Conservation (phyloP, 1,140 invertebrate species). For the Diorhabda sublineata region DNA sequence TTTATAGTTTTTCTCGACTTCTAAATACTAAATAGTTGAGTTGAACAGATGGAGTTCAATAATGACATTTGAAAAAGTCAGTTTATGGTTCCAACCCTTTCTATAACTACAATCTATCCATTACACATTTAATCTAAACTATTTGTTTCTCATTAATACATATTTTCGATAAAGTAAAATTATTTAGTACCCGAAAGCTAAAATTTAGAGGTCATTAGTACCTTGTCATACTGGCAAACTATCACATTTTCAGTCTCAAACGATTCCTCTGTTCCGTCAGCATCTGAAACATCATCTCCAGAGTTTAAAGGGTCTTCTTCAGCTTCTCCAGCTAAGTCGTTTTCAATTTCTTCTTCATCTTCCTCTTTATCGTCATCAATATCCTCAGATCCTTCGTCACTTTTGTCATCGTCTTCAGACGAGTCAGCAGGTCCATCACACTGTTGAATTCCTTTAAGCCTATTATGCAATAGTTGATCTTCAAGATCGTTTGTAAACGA, state of each 20-base stretch:
- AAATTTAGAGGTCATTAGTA: neutral
- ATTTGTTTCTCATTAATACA: too few species aligned
- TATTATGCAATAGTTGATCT: conserved; percentile 11
- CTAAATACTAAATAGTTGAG: too few species aligned
- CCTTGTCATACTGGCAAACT: conserved; percentile 97
- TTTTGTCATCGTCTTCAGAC: conserved; percentile 71
- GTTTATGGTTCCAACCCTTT: too few species aligned
- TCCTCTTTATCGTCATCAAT: conserved; percentile 64
- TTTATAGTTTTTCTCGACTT: too few species aligned
- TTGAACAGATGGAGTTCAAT: too few species aligned
- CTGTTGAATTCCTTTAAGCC: conserved; percentile 12
- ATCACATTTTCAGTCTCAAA: conserved; percentile 98
- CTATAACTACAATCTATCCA: too few species aligned
- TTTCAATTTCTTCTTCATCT: conserved; percentile 69
- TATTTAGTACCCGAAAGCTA: too few species aligned
- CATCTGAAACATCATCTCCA: conserved; percentile 94
- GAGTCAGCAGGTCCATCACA: conserved; percentile 68
- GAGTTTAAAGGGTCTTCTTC: conserved; percentile 88
- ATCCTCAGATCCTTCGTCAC: conserved; percentile 62
- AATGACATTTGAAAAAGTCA: too few species aligned
- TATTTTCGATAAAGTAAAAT: too few species aligned
- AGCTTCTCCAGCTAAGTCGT: conserved; percentile 66
- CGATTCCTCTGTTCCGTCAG: conserved; percentile 80
- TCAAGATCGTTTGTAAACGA: neutral
- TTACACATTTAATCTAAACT: too few species aligned